These are phyloP conservation scores for Sminthopsis crassicaudata DNA, from an alignment of 2,113 vertebrate genomes.

Conservation along the genomic window DNA sequence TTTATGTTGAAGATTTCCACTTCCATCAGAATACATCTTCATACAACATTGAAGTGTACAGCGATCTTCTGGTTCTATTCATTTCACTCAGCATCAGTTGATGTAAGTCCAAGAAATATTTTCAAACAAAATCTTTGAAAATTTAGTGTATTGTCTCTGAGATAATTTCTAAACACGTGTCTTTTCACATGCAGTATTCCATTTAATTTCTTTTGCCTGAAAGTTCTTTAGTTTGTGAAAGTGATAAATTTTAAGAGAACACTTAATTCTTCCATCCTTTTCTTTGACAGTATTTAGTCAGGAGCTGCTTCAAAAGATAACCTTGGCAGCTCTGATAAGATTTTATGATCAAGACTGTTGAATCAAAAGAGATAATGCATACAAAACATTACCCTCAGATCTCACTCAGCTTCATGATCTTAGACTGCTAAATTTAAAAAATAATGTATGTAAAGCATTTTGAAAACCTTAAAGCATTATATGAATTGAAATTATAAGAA, in stretches of 20 bases:
- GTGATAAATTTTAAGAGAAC: constrained; percentile 7
- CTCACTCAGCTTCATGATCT: not conserved
- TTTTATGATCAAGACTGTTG: not conserved
- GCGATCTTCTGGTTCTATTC: no score
- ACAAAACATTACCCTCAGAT: constrained; percentile 2
- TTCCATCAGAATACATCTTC: no score
- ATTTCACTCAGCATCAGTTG: no score
- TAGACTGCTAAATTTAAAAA: not conserved
- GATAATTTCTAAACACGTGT: constrained; percentile 42
- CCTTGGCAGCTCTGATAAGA: not conserved
- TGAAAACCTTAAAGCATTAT: not conserved
- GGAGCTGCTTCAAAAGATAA: constrained; percentile 4
- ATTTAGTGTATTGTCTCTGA: constrained; percentile 16
- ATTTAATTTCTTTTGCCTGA: not conserved
- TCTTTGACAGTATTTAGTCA: constrained; percentile 25
- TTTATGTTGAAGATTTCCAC: no score
- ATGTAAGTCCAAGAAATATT: not conserved
- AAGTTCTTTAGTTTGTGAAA: constrained; percentile 36
- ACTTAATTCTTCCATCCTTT: not conserved
- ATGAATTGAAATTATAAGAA: not conserved
- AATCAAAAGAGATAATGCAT: not conserved
- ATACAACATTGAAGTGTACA: no score
- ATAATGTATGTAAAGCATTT: not conserved
- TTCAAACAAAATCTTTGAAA: constrained; percentile 39
- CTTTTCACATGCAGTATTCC: not conserved